phyloP scores from a whole-genome alignment of 2,888 invertebrate genomes.

The Mythimna lalbum region DNA sequence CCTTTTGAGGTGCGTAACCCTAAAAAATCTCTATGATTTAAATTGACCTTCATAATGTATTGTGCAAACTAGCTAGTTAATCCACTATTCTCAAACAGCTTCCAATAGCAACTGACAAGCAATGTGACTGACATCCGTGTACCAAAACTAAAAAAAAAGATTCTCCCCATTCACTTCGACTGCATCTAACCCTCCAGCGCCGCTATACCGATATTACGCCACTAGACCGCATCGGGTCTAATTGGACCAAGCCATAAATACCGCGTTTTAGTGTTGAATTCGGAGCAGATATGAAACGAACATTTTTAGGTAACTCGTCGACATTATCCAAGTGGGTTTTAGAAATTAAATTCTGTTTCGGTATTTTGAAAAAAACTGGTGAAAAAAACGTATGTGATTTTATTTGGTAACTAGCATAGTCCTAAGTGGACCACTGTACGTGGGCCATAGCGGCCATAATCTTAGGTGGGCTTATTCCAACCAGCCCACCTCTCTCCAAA shows the following conservation, averaged over 20 bases:
- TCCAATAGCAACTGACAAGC: neutral
- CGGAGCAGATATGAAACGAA: slow-evolving; percentile 11
- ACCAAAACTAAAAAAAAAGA: neutral
- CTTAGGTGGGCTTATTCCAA: too few relatives aligned
- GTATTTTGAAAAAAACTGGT: too few relatives aligned
- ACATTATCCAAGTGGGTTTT: neutral
- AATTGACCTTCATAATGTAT: too few relatives aligned
- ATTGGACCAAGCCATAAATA: slow-evolving; percentile 58
- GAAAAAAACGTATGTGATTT: too few relatives aligned
- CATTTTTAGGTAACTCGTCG: slow-evolving; percentile 1
- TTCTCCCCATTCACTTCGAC: slow-evolving; percentile 5
- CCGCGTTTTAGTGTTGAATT: slow-evolving; percentile 32
- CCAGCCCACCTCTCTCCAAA: too few relatives aligned
- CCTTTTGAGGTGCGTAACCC: too few relatives aligned
- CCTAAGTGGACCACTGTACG: too few relatives aligned
- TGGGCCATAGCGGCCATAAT: too few relatives aligned
- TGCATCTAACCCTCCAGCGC: slow-evolving; percentile 40
- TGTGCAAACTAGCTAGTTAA: too few relatives aligned
- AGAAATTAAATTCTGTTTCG: neutral
- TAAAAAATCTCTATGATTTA: too few relatives aligned
- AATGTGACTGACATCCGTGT: too few relatives aligned
- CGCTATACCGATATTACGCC: slow-evolving; percentile 42
- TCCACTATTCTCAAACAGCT: neutral
- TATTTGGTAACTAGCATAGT: too few relatives aligned
- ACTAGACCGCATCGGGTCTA: slow-evolving; percentile 47